These are phyloP conservation scores for Guaruba guarouba DNA, from an alignment of 2,113 vertebrate genomes.

Conservation along the genomic window DNA sequence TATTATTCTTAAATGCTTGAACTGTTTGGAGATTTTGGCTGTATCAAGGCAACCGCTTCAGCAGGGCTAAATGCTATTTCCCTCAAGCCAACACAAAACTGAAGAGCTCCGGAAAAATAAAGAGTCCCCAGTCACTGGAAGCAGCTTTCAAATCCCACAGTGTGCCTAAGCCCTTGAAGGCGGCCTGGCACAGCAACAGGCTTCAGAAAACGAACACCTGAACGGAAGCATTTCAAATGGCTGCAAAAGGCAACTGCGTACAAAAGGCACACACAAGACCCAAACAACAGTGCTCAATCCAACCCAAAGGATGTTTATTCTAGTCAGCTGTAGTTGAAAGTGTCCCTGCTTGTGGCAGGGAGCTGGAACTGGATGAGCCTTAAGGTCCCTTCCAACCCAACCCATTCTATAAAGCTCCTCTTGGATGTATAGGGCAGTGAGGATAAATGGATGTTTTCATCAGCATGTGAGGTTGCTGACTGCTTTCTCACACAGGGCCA, in stretches of 20 bases:
- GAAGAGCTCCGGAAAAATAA: not conserved
- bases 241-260: fast-evolving
- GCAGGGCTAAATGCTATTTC: not conserved
- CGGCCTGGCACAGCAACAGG: not conserved
- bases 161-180: not conserved
- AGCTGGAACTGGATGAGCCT: not conserved
- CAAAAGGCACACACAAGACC: not conserved
- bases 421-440: not conserved
- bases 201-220: not conserved
- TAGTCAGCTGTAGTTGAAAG: not conserved
- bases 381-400: not conserved
- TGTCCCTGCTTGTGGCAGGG: not conserved
- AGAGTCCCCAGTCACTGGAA: not conserved
- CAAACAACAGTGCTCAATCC: fast-evolving
- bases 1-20: not conserved
- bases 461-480: not conserved
- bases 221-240: not conserved
- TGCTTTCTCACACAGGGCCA: not conserved
- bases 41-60: not conserved
- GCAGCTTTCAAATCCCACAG: not conserved
- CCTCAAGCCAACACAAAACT: not conserved
- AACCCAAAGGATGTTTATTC: not conserved
- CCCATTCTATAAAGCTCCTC: not conserved
- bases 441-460: not conserved
- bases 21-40: not conserved